Evolutionary conservation across 2,797 vertebrate genomes (phyloP), one percentile per base, ranked within the genome.

Genomic region (Leontocebus nigricollis): DNA sequence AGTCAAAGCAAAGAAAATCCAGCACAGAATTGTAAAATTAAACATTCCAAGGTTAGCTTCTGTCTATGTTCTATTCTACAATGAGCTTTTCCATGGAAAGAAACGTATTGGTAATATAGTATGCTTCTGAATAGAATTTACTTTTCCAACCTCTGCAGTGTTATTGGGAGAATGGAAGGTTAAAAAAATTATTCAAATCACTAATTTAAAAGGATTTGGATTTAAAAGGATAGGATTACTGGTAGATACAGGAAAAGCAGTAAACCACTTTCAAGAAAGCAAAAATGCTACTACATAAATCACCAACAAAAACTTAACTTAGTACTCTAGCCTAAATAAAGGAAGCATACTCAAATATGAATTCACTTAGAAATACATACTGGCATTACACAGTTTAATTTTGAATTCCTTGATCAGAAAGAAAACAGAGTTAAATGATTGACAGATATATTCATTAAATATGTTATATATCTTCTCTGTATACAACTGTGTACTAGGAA

Each of bases 1-100:
- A 89, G 79, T 88, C 82, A 95, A 79, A 81, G 88, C 79, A 95
- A 94, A 97, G 82, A 88, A 83, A 95, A 96, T 41, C 76, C 96
- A 96, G 55, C 30, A 93, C 24, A 96, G 83, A 97, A 90, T 13
- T 92, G 36, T 83, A 92, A 93, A 97, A 90, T 44, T 92, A 90
- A 94, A 92, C 33, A 93, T 76, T 92, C 48, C 44, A 75, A 96
- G 77, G 67, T 92, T 88, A 83, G 84, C 46, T 44, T 96, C 46
- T 93, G 39, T 84, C 7, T 67, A 52, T 36, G 11, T n/a, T 87
- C 44, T 86, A 33, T 83, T 87, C 48, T 87, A 36, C 36, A 83
- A 59, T 36, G 50, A 81, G n/a, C 50, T 72, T 70, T 84, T 96
- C 61, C 61, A 85, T 52, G 52, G 15, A 86, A 88, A 90, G 52